Evolutionary conservation across 2,888 invertebrate species (phyloP).

Genomic region (Polymixis lichenea): DNA sequence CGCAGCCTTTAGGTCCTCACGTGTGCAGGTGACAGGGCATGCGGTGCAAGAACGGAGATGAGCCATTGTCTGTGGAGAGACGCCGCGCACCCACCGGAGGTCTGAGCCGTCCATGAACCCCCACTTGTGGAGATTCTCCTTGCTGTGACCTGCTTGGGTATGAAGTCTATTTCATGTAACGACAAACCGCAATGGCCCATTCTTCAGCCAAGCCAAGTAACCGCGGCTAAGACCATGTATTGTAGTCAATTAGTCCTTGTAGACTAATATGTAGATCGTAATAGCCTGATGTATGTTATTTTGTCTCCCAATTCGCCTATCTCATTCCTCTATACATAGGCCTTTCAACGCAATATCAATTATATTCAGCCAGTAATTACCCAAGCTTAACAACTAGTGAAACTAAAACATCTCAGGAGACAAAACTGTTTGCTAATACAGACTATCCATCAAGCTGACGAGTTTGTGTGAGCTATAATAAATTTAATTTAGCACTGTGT

Average conservation of each 20-base stretch:
- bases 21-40: no score
- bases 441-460: conserved; percentile 44
- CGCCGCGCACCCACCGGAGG: no score
- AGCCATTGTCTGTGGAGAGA: no score
- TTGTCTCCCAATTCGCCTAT: background rate
- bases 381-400: conserved; percentile 28
- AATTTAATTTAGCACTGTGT: conserved; percentile 37
- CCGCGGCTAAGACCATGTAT: background rate
- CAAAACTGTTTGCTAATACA: conserved; percentile 47
- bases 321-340: background rate
- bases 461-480: conserved; percentile 52
- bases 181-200: background rate
- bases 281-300: background rate
- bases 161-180: no score
- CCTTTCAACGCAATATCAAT: conserved; percentile 33
- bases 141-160: no score
- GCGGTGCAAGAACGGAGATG: no score
- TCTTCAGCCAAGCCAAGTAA: background rate
- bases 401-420: conserved; percentile 40
- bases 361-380: conserved; percentile 30
- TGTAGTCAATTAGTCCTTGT: background rate
- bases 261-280: background rate
- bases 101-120: no score
- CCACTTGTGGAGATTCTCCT: no score
- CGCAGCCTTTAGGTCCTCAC: no score